phyloP scores from a whole-genome alignment of 2,113 vertebrate genomes.

The Archocentrus centrarchus region DNA sequence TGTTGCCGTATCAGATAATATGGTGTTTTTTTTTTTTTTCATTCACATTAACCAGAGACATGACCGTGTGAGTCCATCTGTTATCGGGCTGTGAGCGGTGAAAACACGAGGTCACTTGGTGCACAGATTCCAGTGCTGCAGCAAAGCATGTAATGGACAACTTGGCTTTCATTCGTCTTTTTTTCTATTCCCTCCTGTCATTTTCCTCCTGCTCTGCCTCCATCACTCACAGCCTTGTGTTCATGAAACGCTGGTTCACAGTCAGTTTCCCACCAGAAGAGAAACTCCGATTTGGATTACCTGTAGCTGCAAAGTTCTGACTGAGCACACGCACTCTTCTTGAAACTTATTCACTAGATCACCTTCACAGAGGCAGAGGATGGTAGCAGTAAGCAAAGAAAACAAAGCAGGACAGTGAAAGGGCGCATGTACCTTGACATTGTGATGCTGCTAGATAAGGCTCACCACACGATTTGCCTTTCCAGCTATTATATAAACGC shows the following conservation, averaged over 20 bases:
- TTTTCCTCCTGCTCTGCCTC: background rate
- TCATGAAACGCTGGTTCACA: background rate
- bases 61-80: background rate
- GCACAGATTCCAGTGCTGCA: constrained; percentile 74
- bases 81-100: constrained; percentile 3
- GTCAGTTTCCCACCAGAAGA: background rate
- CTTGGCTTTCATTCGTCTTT: constrained; percentile 48
- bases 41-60: background rate
- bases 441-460: constrained; percentile 50
- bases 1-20: background rate
- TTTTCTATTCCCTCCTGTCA: background rate
- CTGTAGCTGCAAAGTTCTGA: background rate
- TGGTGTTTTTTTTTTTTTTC: background rate
- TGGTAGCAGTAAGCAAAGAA: background rate
- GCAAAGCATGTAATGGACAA: constrained; percentile 73
- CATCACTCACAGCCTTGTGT: background rate
- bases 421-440: constrained; percentile 3
- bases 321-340: background rate
- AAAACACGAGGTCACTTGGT: constrained; percentile 51
- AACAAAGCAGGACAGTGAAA: background rate
- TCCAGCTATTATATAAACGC: constrained; percentile 27
- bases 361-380: background rate
- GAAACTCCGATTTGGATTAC: background rate
- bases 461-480: constrained; percentile 48
- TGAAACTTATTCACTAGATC: background rate